These are phyloP conservation scores for Copsychus sechellarum DNA, from an alignment of 2,113 vertebrate genomes.

Conservation along the genomic window DNA sequence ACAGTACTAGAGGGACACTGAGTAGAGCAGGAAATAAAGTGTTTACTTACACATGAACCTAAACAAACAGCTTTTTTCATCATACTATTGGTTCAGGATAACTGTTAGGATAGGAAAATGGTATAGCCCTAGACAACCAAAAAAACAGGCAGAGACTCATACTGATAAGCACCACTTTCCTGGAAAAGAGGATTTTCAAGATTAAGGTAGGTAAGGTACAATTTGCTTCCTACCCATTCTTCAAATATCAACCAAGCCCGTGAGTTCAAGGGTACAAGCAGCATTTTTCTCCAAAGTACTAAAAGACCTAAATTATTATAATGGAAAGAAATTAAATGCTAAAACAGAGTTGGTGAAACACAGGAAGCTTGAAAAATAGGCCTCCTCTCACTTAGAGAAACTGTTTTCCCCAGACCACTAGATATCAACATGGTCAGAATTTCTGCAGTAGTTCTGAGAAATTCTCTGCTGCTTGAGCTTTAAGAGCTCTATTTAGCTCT, in stretches of 20 bases:
- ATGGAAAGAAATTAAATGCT: not conserved
- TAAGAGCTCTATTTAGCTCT: slow-evolving; percentile 1
- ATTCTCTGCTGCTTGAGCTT: not conserved
- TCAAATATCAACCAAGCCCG: not conserved
- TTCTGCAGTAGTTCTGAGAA: not conserved
- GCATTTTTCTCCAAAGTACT: not conserved
- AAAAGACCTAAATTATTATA: not conserved
- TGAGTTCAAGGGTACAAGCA: not conserved
- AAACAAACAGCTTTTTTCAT: not conserved
- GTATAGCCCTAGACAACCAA: not conserved
- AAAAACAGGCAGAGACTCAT: not conserved
- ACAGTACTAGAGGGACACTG: not conserved
- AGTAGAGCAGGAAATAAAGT: not conserved
- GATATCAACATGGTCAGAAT: not conserved
- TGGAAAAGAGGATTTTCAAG: not conserved
- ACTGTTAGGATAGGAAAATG: not conserved
- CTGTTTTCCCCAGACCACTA: not conserved
- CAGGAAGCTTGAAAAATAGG: not conserved
- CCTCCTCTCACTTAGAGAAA: not conserved
- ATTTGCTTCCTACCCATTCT: not conserved
- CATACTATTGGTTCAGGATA: not conserved
- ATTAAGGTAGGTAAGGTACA: not conserved
- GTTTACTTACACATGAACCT: not conserved
- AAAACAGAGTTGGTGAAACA: not conserved
- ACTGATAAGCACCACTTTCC: not conserved